Base-by-base conservation (phyloP, 1,140 invertebrate species). In the Atta colombica region DNA sequence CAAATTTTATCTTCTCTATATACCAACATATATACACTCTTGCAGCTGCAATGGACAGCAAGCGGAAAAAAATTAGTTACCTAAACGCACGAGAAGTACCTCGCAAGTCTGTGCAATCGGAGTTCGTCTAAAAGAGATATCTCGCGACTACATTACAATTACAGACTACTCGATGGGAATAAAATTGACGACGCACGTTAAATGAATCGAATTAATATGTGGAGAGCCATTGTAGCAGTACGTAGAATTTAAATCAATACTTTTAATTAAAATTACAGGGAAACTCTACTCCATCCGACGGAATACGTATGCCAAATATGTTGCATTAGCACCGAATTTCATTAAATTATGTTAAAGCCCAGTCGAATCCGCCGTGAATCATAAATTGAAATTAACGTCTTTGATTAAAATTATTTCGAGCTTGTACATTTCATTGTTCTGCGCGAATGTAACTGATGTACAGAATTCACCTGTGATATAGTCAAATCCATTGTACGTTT, bases 261-360 rank as follows among this genome's bases (percentile, higher is more conserved):
- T 85, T 85, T 85, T 85, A 85, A 85, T 85, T 85, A 85, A 85
- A 85, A 78, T 85, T 78, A 84, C 82, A 77, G 74, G 60, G 82
- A 85, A 78, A 85, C 82, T 85, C 75, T 85, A 85, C 75, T 85
- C 71, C 74, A 85, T 85, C 75, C 82, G 60, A 75, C 71, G 82
- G 74, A 53, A 66, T 78, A 71, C 75, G 60, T 85, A 85, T 85
- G 80, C 80, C 74, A 85, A 85, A 85, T 85, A 77, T 78, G 82
- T 85, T 85, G 74, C 82, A 78, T 78, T 85, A 85, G 82, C 75
- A 58, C 82, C 82, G 82, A 85, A 85, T 85, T 84, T 85, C 82
- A 78, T 85, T 85, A 85, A 85, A 85, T 85, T 78, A 85, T 66
- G 82, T 85, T 85, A 85, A 85, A 85, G 75, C 75, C 74, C 82